Percentiles rank a stretch among this genome's conserved stretches.
These are phyloP conservation scores for Montipora cactus DNA, from an alignment of 64 coral and sea anemone species.

Conservation along the genomic window DNA sequence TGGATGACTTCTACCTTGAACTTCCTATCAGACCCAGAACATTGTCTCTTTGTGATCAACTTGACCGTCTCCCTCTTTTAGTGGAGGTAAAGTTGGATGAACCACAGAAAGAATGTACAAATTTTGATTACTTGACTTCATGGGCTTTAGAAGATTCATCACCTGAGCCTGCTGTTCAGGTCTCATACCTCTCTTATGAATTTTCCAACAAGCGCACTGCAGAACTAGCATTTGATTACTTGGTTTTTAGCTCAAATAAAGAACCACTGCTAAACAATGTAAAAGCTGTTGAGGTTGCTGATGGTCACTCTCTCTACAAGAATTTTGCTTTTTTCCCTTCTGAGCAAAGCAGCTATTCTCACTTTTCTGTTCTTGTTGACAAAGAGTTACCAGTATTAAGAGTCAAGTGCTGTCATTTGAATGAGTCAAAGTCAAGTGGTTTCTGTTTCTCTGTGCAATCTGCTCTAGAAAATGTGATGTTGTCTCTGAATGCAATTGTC, in stretches of 20 bases:
- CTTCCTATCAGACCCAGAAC: background rate
- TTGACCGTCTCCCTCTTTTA: constrained; percentile 7
- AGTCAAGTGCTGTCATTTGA: background rate
- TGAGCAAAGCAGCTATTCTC: background rate
- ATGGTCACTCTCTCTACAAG: background rate
- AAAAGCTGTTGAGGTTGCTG: background rate
- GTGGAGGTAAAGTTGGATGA: background rate
- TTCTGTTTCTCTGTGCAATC: background rate
- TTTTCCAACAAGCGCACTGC: background rate
- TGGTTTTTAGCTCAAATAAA: background rate
- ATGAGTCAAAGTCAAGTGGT: background rate
- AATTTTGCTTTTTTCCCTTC: background rate
- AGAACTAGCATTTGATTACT: constrained; percentile 1
- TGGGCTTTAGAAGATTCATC: background rate
- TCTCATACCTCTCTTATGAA: constrained; percentile 15
- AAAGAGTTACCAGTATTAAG: background rate
- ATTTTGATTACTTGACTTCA: background rate
- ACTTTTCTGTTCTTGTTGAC: background rate
- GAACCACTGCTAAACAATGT: background rate
- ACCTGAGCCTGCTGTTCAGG: background rate
- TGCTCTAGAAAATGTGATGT: background rate
- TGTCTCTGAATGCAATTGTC: background rate
- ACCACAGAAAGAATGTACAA: no score
- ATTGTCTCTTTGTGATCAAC: background rate
- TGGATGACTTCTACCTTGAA: background rate